phyloP scores from a whole-genome alignment of 2,888 invertebrate genomes.

The Euclidia mi region DNA sequence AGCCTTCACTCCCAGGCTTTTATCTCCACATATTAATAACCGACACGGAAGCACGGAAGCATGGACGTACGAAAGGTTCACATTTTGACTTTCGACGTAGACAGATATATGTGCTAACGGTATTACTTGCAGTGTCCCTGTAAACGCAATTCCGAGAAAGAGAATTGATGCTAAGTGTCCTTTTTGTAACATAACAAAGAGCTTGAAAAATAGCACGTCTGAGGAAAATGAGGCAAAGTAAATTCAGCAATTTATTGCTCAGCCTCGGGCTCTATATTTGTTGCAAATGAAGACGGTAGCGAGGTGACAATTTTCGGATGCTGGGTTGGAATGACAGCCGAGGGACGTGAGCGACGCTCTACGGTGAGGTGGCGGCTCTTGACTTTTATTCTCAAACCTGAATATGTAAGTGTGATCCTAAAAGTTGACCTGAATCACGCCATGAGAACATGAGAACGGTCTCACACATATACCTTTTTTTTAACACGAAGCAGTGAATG shows the following conservation, averaged over 20 bases:
- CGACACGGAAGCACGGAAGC: slow-evolving; percentile 3
- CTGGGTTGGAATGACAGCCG: slow-evolving; percentile 78
- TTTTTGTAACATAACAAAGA: slow-evolving; percentile 81
- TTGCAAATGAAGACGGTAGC: slow-evolving; percentile 89
- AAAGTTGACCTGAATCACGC: slow-evolving; percentile 38
- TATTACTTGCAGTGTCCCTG: slow-evolving; percentile 43
- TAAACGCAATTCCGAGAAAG: slow-evolving; percentile 66
- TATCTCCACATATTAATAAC: slow-evolving; percentile 21
- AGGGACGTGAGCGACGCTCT: slow-evolving; percentile 64
- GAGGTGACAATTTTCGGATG: too few species aligned
- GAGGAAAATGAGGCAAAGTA: slow-evolving; percentile 80
- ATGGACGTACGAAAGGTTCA: background rate
- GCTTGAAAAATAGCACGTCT: slow-evolving; percentile 84
- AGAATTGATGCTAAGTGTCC: slow-evolving; percentile 79
- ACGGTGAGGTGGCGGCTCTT: slow-evolving; percentile 65
- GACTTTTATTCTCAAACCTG: slow-evolving; percentile 72
- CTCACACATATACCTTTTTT: slow-evolving; percentile 13
- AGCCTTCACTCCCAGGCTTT: slow-evolving; percentile 8
- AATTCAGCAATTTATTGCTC: slow-evolving; percentile 88
- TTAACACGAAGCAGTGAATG: background rate
- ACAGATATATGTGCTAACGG: slow-evolving; percentile 24
- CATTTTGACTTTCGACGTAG: slow-evolving; percentile 8
- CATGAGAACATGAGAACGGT: slow-evolving; percentile 20
- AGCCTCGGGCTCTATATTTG: slow-evolving; percentile 87
- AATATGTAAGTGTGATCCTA: slow-evolving; percentile 52